Evolutionary conservation across 2,888 invertebrate genomes (phyloP).

Genomic region (Sphecodes monilicornis): DNA sequence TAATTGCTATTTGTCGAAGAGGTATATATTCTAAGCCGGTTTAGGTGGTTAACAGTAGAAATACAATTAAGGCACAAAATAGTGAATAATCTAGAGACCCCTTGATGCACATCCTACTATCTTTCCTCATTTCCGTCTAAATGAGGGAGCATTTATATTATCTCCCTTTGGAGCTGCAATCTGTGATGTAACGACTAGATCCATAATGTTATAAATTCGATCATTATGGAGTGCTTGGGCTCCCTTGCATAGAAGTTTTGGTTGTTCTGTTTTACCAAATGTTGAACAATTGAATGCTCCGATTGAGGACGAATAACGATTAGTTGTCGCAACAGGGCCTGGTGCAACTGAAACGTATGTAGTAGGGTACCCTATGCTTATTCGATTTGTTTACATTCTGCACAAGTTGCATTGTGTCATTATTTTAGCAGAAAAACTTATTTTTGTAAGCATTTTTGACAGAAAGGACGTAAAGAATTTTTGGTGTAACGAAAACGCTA

Average conservation of each 20-base stretch:
- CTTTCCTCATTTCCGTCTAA: conserved; percentile 59
- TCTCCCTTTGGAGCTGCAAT: conserved; percentile 67
- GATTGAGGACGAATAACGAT: neutral
- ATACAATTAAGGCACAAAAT: conserved; percentile 51
- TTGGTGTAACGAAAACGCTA: neutral
- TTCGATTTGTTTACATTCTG: conserved; percentile 26
- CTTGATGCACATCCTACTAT: conserved; percentile 56
- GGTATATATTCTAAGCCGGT: neutral
- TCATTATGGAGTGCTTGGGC: conserved; percentile 39
- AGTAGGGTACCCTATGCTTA: conserved; percentile 29
- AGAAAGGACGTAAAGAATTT: neutral
- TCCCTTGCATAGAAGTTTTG: conserved; percentile 41
- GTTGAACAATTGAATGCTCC: neutral
- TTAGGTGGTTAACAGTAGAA: conserved; percentile 36
- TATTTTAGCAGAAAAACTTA: neutral
- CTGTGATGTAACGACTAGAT: conserved; percentile 72
- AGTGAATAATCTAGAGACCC: conserved; percentile 56
- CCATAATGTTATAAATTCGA: conserved; percentile 55
- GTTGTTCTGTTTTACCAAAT: conserved; percentile 17
- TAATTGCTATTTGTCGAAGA: conserved; percentile 9
- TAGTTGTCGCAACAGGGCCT: neutral
- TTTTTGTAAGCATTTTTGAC: conserved; percentile 13
- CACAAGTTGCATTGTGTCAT: neutral
- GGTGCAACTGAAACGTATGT: conserved; percentile 38
- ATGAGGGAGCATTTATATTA: conserved; percentile 57